Conservation (phyloP, 1,140 invertebrate genomes). For the Brachionus rubens region DNA sequence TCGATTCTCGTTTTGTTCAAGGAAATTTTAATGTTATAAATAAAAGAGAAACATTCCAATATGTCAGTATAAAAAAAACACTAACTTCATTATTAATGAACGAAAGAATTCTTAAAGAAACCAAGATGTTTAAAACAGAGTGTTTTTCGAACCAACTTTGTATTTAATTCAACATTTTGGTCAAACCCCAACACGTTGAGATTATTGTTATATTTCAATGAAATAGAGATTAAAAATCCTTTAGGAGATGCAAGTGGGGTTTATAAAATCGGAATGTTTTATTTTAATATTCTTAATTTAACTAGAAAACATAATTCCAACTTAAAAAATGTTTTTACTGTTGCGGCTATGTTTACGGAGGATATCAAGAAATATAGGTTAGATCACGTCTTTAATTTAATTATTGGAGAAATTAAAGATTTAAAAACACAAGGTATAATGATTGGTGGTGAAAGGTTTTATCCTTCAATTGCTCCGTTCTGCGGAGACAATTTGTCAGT, state of each 20-base stretch:
- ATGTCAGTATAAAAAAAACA: too few relatives aligned
- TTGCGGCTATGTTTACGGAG: not conserved
- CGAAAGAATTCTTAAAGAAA: too few relatives aligned
- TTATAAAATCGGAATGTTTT: not conserved
- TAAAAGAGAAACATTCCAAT: too few relatives aligned
- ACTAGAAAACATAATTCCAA: not conserved
- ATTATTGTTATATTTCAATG: not conserved
- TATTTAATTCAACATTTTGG: not conserved
- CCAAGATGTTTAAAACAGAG: too few relatives aligned
- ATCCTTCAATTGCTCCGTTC: not conserved
- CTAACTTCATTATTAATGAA: too few relatives aligned
- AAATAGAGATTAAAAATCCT: not conserved
- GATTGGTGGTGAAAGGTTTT: not conserved
- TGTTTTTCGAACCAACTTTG: too few relatives aligned
- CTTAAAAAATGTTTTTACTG: not conserved
- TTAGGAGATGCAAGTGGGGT: not conserved
- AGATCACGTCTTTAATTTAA: not conserved
- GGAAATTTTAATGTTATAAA: too few relatives aligned
- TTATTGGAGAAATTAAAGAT: not conserved
- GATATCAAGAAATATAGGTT: not conserved
- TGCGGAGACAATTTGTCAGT: not conserved
- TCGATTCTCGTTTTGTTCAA: too few relatives aligned
- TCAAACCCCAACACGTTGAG: not conserved
- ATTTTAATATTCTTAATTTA: not conserved
- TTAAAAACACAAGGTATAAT: not conserved